Base-by-base conservation (phyloP, 1,140 invertebrate species). In the Helicoverpa armigera region DNA sequence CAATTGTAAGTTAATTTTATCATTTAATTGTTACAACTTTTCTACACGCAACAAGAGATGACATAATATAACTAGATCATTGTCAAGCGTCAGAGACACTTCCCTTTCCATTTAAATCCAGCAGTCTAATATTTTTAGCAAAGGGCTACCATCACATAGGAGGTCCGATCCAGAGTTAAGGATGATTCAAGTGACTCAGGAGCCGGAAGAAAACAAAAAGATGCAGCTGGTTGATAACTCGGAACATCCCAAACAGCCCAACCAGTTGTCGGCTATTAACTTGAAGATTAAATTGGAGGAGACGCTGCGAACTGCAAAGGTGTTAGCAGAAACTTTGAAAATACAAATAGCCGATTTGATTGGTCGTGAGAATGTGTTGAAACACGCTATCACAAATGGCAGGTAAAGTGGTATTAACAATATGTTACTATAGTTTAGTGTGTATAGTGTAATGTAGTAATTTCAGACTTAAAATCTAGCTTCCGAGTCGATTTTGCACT, bases 371-470 rank as follows among this genome's bases (percentile, higher is more conserved):
- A 61, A 80, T 13, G 18, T 78, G 2, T 51, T 94, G 7, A 94
- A 94, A 58, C 87, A 94, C 18, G 85, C 86, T 31, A 93, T 94
- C 43, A 83, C 79, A 1, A 91, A 86, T 60, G 92, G 91, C 61
- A 91, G 87, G 92, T 92, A 87, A 86, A 23, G 73, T 48, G 65
- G 67, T 23, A 14, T 11, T 69, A 4, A 13, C 11, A 3, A 0
- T 43, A 53, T 14, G 13, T 18, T 29, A 14, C 14, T 9, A 14
- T 50, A 35, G 1, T 67, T 60, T 77, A 48, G 35, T 63, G 18
- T 10, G n/a, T n/a, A n/a, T n/a, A n/a, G n/a, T n/a, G n/a, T n/a
- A n/a, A n/a, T n/a, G n/a, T n/a, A n/a, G n/a, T n/a, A n/a, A 43
- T 9, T 43, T 43, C 5, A 35, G 35, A 35, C 23, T 23, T 23